A percentile compares a stretch with the other conserved stretches of the same genome.
Conservation (phyloP, 1,140 invertebrate species). For the Drosophila lowei region DNA sequence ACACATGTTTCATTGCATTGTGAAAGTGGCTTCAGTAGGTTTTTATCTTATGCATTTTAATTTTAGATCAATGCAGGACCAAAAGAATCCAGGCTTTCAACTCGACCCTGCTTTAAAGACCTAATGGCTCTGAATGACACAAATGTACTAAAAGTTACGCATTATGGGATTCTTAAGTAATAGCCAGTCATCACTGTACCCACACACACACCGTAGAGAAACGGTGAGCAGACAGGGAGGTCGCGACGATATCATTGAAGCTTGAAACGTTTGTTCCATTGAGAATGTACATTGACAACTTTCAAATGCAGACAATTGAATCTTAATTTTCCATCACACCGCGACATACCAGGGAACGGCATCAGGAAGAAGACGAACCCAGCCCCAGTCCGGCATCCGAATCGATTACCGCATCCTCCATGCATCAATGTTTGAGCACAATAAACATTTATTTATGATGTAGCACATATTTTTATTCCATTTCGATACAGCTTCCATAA, state of each 20-base stretch:
- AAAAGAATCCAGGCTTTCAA: neutral
- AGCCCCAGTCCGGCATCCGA: neutral
- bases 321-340: slow-evolving; percentile 66
- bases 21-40: no score
- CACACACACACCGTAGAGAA: neutral
- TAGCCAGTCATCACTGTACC: slow-evolving; percentile 5
- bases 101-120: no score
- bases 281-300: slow-evolving; percentile 78
- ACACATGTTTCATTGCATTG: no score
- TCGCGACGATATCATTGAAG: slow-evolving; percentile 57
- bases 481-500: neutral
- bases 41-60: no score
- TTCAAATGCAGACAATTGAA: slow-evolving; percentile 78
- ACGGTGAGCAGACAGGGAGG: slow-evolving; percentile 11
- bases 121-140: no score
- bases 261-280: slow-evolving; percentile 69
- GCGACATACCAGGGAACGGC: neutral
- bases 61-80: no score
- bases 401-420: slow-evolving; percentile 44
- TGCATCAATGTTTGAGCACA: slow-evolving; percentile 70
- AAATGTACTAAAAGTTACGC: no score
- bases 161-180: no score
- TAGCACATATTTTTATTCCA: slow-evolving; percentile 35
- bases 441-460: slow-evolving; percentile 76
- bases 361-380: neutral